Percentiles rank a stretch among this genome's conserved stretches.
Conservation (phyloP, 2,888 invertebrate genomes). For the Carcina quercana region DNA sequence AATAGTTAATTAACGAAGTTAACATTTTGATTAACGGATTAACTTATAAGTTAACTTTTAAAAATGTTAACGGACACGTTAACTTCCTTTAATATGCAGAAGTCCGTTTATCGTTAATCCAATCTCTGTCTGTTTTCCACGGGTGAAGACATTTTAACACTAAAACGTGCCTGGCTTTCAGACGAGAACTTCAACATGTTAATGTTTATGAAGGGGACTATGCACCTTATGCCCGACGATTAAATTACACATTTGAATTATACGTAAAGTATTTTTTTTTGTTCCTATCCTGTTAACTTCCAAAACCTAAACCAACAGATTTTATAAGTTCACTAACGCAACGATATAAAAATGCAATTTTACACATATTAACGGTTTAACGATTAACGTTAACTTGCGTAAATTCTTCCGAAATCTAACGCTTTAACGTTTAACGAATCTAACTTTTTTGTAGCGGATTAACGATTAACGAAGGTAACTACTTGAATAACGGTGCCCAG, state of each 20-base stretch:
- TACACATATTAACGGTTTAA: too few relatives aligned
- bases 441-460: too few relatives aligned
- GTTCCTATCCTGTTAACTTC: neutral
- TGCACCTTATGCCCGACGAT: constrained; percentile 19
- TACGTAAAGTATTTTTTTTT: constrained; percentile 2
- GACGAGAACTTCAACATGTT: constrained; percentile 21
- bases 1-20: constrained; percentile 15
- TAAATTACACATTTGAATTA: constrained; percentile 11
- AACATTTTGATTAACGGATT: constrained; percentile 13
- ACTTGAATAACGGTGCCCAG: too few relatives aligned
- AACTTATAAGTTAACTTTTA: constrained; percentile 8
- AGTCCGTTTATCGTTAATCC: too few relatives aligned
- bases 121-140: constrained; percentile 15
- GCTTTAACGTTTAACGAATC: too few relatives aligned
- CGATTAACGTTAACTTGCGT: too few relatives aligned
- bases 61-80: constrained; percentile 3
- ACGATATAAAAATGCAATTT: too few relatives aligned
- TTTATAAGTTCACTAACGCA: too few relatives aligned
- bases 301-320: too few relatives aligned
- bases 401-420: too few relatives aligned
- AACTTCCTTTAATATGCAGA: too few relatives aligned
- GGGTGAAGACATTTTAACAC: constrained; percentile 17
- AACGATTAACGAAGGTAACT: too few relatives aligned
- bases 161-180: constrained; percentile 19
- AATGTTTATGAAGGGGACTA: constrained; percentile 21